Conservation (phyloP, 1,140 invertebrate genomes). For the Temnothorax curvispinosus region DNA sequence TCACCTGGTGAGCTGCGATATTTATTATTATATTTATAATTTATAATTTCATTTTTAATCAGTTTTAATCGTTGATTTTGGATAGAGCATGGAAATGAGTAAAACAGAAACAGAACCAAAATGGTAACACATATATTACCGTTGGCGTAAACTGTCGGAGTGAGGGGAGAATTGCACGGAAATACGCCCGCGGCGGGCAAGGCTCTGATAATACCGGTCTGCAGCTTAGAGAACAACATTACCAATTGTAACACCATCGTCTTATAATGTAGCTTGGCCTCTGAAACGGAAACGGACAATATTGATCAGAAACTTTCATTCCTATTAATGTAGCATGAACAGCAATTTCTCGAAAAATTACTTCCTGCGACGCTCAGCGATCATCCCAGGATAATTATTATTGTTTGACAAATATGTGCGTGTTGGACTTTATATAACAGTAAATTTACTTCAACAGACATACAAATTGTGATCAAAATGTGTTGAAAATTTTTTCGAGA, state of each 20-base stretch:
- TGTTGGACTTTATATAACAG: not conserved
- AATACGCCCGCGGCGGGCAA: constrained; percentile 79
- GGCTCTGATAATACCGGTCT: constrained; percentile 78
- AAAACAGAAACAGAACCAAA: not conserved
- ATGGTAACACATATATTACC: constrained; percentile 74
- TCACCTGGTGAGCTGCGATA: not conserved
- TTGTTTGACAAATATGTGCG: not conserved
- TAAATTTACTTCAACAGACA: not conserved
- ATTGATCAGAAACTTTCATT: constrained; percentile 51
- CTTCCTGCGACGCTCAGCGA: constrained; percentile 28
- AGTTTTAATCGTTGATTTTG: not conserved
- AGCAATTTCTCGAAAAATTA: constrained; percentile 41
- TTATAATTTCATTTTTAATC: not conserved
- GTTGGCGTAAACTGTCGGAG: constrained; percentile 81
- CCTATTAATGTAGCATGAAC: constrained; percentile 24
- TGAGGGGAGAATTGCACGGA: constrained; percentile 83
- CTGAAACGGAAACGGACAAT: constrained; percentile 73
- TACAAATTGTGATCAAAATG: not conserved
- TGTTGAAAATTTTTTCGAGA: not conserved
- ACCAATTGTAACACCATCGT: constrained; percentile 81
- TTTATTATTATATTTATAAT: too few relatives aligned
- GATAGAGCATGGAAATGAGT: not conserved
- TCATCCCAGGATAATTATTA: constrained; percentile 25
- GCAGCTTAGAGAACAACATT: constrained; percentile 82
- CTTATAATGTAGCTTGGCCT: constrained; percentile 78